A percentile compares a stretch with the other conserved stretches of the same genome.
These are phyloP conservation scores for Poicephalus meyeri DNA, from an alignment of 2,113 vertebrate genomes.

Conservation along the genomic window DNA sequence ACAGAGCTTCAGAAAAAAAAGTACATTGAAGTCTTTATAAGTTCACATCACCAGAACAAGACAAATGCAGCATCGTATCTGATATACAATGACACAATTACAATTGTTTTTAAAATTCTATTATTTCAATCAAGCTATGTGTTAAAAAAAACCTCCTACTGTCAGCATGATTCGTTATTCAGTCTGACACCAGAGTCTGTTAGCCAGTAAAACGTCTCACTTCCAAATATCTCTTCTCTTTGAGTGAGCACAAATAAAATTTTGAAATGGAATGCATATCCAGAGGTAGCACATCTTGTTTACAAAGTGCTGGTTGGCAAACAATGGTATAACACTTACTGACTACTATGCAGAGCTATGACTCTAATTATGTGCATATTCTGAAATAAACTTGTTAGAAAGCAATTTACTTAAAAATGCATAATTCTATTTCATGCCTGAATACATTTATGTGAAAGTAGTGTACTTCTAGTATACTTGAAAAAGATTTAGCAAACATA, in stretches of 20 bases:
- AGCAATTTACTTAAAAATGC: slow-evolving; percentile 34
- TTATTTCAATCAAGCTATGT: slow-evolving; percentile 15
- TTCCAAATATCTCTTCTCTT: neutral
- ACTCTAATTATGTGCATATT: slow-evolving; percentile 13
- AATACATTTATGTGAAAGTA: slow-evolving; percentile 17
- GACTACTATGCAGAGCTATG: neutral
- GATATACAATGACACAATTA: neutral
- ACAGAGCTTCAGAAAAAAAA: slow-evolving; percentile 54
- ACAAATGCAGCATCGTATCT: slow-evolving; percentile 56
- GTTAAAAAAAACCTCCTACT: neutral
- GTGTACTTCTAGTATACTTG: slow-evolving; percentile 10
- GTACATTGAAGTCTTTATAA: slow-evolving; percentile 57
- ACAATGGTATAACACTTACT: neutral
- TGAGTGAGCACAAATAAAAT: neutral
- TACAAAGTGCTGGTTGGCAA: neutral
- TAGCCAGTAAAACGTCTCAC: neutral
- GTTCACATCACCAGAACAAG: slow-evolving; percentile 61
- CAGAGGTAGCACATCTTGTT: slow-evolving; percentile 1
- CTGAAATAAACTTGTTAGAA: slow-evolving; percentile 55
- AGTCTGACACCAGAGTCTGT: neutral
- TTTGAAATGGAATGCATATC: neutral
- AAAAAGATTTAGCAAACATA: slow-evolving; percentile 9
- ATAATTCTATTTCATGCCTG: slow-evolving; percentile 46
- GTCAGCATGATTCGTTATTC: neutral
- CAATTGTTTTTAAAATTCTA: slow-evolving; percentile 42